Evolutionary conservation across 2,797 vertebrate species (phyloP), one percentile per base, ranked within the genome.

Genomic region (Poliocrania exsul): DNA sequence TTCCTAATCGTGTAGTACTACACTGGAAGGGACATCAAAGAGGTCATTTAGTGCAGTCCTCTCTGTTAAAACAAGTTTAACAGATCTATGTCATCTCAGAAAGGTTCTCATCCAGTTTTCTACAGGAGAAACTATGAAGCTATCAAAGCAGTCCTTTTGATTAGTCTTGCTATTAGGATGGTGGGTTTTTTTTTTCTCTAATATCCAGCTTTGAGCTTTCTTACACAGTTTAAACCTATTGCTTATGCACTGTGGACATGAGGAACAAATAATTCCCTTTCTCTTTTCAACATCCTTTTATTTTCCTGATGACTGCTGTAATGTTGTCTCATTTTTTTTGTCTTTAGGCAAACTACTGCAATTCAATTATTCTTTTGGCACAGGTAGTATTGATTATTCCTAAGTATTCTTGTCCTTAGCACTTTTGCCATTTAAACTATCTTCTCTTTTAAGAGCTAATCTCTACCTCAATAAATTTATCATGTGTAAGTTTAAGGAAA

Each of bases 341-440:
- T 93, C 91, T 94, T 95, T 88, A 91, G 85, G 95, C 72, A 86
- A 88, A 86, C 72, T 74, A 61, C 72, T 83, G 79, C 81, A 81
- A 86, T 93, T 87, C 89, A 95, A 23, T 95, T 95, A 94, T 83
- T 96, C 89, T 78, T 96, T 92, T 91, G 75, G 69, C 66, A 49
- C 57, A 94, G 92, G 85, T 85, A 54, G 13, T 86, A 91, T 95
- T 95, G 89, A 92, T 95, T 93, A 92, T 91, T 94, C 38, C 42
- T 64, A 78, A 94, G 49, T 44, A 71, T 89, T 94, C 50, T 49
- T 50, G 25, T 88, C 69, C 50, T 21, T 57, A 65, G 57, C 65
- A 69, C 42, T 94, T 65, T 35, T 83, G 37, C 89, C 49, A 50
- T 91, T 95, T 92, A 90, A 93, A 71, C 46, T 58, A 5, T 64